Evolutionary conservation across 2,113 vertebrate species (phyloP).

Genomic region (Sisor rabdophorus): DNA sequence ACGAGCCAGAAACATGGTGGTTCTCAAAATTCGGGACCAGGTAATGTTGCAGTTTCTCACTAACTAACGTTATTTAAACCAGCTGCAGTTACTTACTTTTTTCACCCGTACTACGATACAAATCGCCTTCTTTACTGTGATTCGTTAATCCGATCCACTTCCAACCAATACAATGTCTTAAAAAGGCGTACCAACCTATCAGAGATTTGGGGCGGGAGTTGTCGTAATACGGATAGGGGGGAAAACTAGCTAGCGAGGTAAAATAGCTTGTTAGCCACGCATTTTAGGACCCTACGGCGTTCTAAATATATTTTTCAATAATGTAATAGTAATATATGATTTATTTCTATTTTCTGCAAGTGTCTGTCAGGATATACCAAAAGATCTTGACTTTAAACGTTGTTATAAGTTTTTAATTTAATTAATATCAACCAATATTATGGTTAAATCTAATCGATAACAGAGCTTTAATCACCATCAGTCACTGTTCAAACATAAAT

Average conservation of each 20-base stretch:
- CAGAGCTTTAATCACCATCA: neutral
- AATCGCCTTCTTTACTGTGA: neutral
- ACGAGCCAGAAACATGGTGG: slow-evolving; percentile 70
- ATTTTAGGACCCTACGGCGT: neutral
- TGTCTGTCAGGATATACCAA: neutral
- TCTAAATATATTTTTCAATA: neutral
- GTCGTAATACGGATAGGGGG: neutral
- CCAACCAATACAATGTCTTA: neutral
- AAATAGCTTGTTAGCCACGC: slow-evolving; percentile 11
- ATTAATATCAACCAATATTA: too few species aligned
- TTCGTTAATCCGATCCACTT: neutral
- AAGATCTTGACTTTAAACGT: neutral
- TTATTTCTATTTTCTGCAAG: neutral
- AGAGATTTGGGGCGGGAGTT: neutral
- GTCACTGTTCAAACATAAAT: neutral
- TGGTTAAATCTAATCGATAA: too few species aligned
- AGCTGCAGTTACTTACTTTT: slow-evolving; percentile 16
- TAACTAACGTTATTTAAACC: slow-evolving; percentile 16
- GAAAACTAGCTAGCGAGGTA: slow-evolving; percentile 1
- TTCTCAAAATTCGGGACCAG: slow-evolving; percentile 77
- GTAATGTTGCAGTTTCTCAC: slow-evolving; percentile 53
- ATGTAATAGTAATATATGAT: neutral
- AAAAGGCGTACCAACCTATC: neutral
- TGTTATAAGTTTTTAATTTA: neutral
- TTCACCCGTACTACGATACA: neutral